Percentiles rank a stretch among this genome's conserved stretches.
phyloP scores from a whole-genome alignment of 1,140 invertebrate species.

The Papilio aristodemus region DNA sequence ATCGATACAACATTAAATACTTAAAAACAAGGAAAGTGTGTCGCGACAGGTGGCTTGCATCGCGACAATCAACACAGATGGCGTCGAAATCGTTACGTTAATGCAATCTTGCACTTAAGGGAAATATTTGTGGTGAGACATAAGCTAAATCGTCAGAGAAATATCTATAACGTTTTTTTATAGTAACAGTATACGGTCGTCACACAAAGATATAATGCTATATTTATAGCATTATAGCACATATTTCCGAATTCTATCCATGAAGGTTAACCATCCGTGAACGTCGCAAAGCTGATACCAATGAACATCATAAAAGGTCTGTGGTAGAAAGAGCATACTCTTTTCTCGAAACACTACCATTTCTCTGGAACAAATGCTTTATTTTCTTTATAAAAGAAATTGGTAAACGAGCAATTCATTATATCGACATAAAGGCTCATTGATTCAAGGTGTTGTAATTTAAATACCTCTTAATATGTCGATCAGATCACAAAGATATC shows the following conservation, averaged over 20 bases:
- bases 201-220: no score
- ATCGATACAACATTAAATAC: constrained; percentile 3
- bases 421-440: constrained; percentile 7
- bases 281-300: no score
- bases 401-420: no score
- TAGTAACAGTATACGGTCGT: background rate
- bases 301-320: no score
- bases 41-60: constrained; percentile 6
- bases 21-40: constrained; percentile 13
- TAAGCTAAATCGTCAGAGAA: constrained; percentile 7
- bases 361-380: no score
- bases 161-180: background rate
- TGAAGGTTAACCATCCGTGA: no score
- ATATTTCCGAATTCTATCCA: background rate
- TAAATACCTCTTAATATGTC: constrained; percentile 19
- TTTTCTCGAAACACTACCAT: no score
- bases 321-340: no score
- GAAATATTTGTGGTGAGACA: background rate
- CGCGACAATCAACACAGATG: constrained; percentile 7
- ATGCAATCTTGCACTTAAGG: constrained; percentile 13
- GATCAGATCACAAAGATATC: constrained; percentile 24
- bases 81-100: constrained; percentile 14
- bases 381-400: no score
- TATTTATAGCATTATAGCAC: no score
- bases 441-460: constrained; percentile 19